Conservation (phyloP, 2,113 vertebrate genomes). For the Bagarius yarrelli region DNA sequence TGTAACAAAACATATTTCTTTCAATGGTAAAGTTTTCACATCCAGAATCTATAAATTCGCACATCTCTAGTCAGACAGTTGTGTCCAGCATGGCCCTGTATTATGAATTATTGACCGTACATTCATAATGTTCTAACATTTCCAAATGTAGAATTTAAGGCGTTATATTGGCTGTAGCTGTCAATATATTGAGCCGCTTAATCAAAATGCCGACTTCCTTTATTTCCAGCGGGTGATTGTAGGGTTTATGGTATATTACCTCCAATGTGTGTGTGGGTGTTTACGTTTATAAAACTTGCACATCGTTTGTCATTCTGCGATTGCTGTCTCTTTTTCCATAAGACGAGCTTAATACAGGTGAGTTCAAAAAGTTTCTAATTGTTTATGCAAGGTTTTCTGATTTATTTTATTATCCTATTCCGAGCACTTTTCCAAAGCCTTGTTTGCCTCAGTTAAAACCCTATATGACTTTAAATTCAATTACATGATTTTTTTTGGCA, state of each 20-base stretch:
- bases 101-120: neutral
- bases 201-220: neutral
- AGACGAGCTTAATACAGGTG: neutral
- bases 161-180: neutral
- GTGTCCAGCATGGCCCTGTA: neutral
- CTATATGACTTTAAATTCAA: neutral
- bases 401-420: neutral
- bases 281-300: neutral
- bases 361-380: neutral
- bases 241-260: neutral
- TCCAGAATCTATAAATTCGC: neutral
- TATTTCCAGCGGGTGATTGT: neutral
- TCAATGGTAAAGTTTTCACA: neutral
- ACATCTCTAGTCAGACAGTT: neutral
- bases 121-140: neutral
- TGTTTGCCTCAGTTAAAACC: neutral
- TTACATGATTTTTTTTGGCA: neutral
- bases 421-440: neutral
- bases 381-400: neutral
- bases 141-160: neutral
- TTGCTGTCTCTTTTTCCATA: neutral
- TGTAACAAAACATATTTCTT: neutral
- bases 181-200: neutral
- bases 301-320: neutral
- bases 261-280: neutral